Conservation (phyloP, 2,797 vertebrate species). For the Gouania willdenowi region DNA sequence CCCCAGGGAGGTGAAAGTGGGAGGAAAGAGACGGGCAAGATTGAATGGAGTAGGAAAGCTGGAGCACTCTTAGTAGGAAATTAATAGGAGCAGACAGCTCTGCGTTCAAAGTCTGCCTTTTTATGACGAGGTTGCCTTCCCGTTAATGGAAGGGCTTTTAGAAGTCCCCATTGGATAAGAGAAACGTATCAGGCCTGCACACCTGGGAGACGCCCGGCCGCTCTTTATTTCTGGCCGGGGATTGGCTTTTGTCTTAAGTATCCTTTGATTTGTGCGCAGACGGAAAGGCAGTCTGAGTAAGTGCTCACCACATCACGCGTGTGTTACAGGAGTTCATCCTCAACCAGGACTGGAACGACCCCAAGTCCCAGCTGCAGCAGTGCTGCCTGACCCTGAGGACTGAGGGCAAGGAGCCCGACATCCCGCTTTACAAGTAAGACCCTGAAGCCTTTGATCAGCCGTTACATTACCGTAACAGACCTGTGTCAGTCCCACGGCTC, state of each 20-base stretch:
- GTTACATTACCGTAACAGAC: no score
- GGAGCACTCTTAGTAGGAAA: conserved; percentile 67
- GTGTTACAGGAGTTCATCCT: conserved; percentile 92
- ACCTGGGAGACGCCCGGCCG: conserved; percentile 66
- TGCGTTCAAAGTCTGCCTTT: conserved; percentile 67
- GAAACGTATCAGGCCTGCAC: conserved; percentile 66
- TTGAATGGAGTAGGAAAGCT: conserved; percentile 25
- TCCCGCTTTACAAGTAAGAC: conserved; percentile 96
- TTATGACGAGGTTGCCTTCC: conserved; percentile 62
- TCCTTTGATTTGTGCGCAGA: conserved; percentile 68
- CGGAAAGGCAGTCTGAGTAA: conserved; percentile 37
- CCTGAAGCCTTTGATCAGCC: no score
- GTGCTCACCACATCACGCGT: no score
- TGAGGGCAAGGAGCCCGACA: conserved; percentile 96
- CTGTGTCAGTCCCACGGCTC: no score
- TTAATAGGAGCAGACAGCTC: conserved; percentile 75
- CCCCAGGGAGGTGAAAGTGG: conserved; percentile 42
- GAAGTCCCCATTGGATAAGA: conserved; percentile 63
- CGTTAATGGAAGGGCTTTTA: conserved; percentile 79
- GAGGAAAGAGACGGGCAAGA: conserved; percentile 30
- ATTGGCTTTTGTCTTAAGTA: conserved; percentile 73
- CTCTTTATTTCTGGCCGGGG: conserved; percentile 60
- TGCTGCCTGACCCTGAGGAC: conserved; percentile 95
- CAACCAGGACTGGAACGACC: conserved; percentile 99
- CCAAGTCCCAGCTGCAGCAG: conserved; percentile 98